Evolutionary conservation across 2,797 vertebrate species (phyloP), one percentile per base, ranked within the genome.

Genomic region (Diplodus puntazzo): DNA sequence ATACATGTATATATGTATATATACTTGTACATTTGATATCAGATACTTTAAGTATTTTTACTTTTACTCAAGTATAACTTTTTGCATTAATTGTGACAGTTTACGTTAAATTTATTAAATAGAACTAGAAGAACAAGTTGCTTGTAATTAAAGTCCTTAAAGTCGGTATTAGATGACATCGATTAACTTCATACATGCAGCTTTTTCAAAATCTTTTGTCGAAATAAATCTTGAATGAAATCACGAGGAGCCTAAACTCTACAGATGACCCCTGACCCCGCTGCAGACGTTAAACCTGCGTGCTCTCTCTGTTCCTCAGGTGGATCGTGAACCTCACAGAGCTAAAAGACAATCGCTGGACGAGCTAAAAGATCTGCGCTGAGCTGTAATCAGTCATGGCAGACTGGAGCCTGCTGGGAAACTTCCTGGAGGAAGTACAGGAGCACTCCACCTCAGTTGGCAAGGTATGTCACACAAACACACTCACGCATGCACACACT

Each of bases 381-480:
- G 90, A 92, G 80, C 30, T 87, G 25, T 73, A 70, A 83, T 49
- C 42, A 1, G 59, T 55, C 81, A 99, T 99, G 98, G 97, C 97
- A 0, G 98, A 99, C 92, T 99, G 98, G 98, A 99, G 96, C 89
- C 96, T 99, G 55, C 94, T 99, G 83, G 98, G 98, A 66, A 97
- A 99, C 88, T 97, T 99, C 89, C 96, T 99, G 1, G 98, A 99
- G 90, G 97, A 99, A 88, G 98, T 99, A 0, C 98, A 99, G 91
- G 98, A 99, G 75, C 97, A 99, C 80, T 99, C 98, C 60, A 99
- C 98, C 0, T 97, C 98, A 59, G 96, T 99, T 6, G 98, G 98
- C 69, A 99, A 99, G 88, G 93, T 94, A 89, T 1, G 34, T 65
- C 49, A 30, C 71, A 58, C 13, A 67, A 25, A 64, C 34, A 61